Base-by-base conservation (phyloP, 2,113 vertebrate species). In the Chionis minor region DNA sequence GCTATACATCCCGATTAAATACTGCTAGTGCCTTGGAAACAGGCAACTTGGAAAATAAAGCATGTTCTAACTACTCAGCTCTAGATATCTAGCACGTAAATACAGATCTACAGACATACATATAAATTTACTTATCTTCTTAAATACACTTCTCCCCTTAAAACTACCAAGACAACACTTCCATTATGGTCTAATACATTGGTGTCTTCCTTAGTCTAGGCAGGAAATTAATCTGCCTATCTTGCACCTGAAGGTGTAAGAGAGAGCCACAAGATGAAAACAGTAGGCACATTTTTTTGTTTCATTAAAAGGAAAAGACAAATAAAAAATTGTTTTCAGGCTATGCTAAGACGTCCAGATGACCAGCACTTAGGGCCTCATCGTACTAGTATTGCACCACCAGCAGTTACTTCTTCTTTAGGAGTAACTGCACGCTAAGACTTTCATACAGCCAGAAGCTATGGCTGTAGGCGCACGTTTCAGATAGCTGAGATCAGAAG, bases 81-180 rank as follows among this genome's bases (percentile, higher is more conserved):
- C 14, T 27, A 75, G 42, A 11, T 54, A 82, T 17, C 32, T 14
- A 61, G 12, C 27, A 56, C 15, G 58, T 38, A 55, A 52, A 69
- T 40, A 42, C 0, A 89, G 21, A 78, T 15, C 30, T 30, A 92
- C 1, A 4, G 0, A 26, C 0, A 4, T 11, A 8, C 7, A 18
- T 27, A 56, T 14, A 59, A 19, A 44, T 61, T 87, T n/a, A 59
- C 0, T 0, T 35, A 69, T 33, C 30, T 58, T 86, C 59, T 80
- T 47, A 62, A 83, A 65, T 33, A 22, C 26, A 27, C 22, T 74
- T 81, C 38, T 78, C 13, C 26, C 30, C 38, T 58, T 51, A 71
- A 45, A 95, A 67, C 13, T 40, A 61, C 12, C 0, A 0, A 40
- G 44, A 58, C 40, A 73, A 4, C 14, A 30, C 2, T 38, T 63